Conservation (phyloP, 2,797 vertebrate genomes). For the Ispidina lecontei region DNA sequence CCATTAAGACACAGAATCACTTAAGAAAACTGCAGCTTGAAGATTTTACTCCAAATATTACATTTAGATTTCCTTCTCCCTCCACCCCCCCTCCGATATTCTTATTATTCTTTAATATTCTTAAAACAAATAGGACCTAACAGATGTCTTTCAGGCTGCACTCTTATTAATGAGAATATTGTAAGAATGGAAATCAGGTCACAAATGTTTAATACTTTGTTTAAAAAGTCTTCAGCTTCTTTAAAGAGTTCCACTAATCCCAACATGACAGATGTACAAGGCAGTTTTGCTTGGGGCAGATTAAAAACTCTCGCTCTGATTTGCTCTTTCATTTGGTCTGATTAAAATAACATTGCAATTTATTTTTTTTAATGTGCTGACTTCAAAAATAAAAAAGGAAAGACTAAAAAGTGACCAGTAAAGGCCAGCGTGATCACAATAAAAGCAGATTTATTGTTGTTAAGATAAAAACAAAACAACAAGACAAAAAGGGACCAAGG, state of each 20-base stretch:
- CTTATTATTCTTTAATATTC: constrained; percentile 62
- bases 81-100: neutral
- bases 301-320: constrained; percentile 69
- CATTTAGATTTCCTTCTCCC: neutral
- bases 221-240: constrained; percentile 71
- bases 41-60: neutral
- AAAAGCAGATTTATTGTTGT: constrained; percentile 16
- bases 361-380: neutral
- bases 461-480: neutral
- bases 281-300: constrained; percentile 66
- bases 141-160: constrained; percentile 69
- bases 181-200: constrained; percentile 70
- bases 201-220: constrained; percentile 64
- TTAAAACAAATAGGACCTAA: constrained; percentile 55
- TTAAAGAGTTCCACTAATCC: constrained; percentile 73
- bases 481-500: neutral
- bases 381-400: constrained; percentile 48
- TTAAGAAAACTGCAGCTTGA: neutral
- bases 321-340: constrained; percentile 63
- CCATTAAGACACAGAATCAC: neutral
- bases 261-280: constrained; percentile 71
- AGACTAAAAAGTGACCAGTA: constrained; percentile 34
- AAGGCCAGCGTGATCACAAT: constrained; percentile 22
- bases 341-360: constrained; percentile 65
- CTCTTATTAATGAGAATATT: constrained; percentile 64